Conservation (phyloP, 2,797 vertebrate genomes). For the Myotis vivesi region DNA sequence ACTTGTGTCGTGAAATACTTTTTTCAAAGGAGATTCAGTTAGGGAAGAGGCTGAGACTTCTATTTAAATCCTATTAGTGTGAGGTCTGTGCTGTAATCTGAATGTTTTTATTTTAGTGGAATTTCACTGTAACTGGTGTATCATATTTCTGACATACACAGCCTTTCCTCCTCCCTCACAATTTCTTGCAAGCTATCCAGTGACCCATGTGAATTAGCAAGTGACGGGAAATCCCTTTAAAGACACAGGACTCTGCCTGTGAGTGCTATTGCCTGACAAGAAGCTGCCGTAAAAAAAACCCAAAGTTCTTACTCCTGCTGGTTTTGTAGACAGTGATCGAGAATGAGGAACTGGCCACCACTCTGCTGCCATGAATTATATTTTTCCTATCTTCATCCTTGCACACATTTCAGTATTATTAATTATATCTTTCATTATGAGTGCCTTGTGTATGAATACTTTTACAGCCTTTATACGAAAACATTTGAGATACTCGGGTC, state of each 20-base stretch:
- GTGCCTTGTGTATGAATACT: background rate
- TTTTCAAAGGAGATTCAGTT: slow-evolving; percentile 2
- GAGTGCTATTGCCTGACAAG: background rate
- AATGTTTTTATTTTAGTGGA: slow-evolving; percentile 32
- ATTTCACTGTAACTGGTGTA: background rate
- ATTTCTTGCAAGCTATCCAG: background rate
- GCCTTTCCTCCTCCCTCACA: background rate
- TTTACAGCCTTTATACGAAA: background rate
- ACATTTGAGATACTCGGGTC: background rate
- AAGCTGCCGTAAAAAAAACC: background rate
- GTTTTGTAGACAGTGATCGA: background rate
- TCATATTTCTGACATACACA: background rate
- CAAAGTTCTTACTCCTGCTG: background rate
- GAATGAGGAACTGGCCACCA: background rate
- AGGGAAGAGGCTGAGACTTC: background rate
- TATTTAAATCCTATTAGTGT: slow-evolving; percentile 22
- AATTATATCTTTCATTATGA: background rate
- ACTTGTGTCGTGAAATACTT: background rate
- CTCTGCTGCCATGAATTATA: background rate
- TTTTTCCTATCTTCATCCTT: background rate
- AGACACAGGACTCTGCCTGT: background rate
- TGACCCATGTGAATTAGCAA: background rate
- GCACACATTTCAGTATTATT: background rate
- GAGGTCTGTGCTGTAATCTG: background rate
- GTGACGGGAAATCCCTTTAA: background rate